Conservation (phyloP, 2,113 vertebrate genomes). For the Callipepla squamata region DNA sequence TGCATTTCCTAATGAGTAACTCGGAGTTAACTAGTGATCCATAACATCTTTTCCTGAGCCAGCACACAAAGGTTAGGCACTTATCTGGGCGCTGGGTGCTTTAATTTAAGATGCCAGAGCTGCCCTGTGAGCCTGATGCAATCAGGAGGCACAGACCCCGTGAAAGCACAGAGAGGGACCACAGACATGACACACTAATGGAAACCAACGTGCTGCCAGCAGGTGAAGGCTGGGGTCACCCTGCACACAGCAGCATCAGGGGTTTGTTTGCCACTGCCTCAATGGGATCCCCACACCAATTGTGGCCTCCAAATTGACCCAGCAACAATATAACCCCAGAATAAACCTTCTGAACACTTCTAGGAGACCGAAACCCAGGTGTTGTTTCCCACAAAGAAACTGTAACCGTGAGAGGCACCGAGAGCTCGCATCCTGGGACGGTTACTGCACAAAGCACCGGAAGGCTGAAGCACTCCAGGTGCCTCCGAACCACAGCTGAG, state of each 20-base stretch:
- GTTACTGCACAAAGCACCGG: background rate
- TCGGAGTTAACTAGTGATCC: conserved; percentile 58
- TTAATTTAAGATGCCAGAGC: background rate
- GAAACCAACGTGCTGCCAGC: background rate
- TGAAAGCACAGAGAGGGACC: background rate
- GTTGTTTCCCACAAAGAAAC: background rate
- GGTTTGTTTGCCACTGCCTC: background rate
- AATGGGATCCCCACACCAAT: accelerated
- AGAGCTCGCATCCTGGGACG: background rate
- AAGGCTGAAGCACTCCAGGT: background rate
- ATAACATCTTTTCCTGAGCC: conserved; percentile 20
- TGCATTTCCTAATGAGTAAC: conserved; percentile 56
- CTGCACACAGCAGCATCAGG: accelerated
- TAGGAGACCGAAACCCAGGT: accelerated
- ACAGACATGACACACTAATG: conserved; percentile 52
- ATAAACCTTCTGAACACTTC: background rate
- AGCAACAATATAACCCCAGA: accelerated
- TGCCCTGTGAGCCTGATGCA: background rate
- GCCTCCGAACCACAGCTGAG: background rate
- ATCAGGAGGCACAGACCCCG: conserved; percentile 1
- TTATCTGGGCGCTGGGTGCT: background rate
- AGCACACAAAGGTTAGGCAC: conserved; percentile 47
- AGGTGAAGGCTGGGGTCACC: background rate
- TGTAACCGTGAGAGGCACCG: accelerated
- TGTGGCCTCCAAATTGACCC: background rate